Evolutionary conservation across 2,888 invertebrate species (phyloP), one percentile per base, ranked within the genome.

Genomic region (Theodoxus fluviatilis): DNA sequence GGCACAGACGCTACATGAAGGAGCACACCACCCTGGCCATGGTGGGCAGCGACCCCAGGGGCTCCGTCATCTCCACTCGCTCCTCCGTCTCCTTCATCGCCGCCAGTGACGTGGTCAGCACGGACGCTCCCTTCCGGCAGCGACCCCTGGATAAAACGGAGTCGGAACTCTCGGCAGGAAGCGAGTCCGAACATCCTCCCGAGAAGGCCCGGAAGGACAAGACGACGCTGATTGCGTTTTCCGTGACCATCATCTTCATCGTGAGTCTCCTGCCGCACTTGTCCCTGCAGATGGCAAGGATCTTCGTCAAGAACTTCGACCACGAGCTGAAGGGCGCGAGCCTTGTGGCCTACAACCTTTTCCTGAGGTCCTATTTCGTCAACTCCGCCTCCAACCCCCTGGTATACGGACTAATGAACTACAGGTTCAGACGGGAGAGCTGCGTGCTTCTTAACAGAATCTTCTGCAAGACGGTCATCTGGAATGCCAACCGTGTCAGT

Each of bases 361-460:
- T 80, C 69, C 66, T 81, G 0, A 75, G 80, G 71, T 81, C 80
- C 9, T 81, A 77, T 64, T 81, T 80, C 38, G 69, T 81, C 33
- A 82, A 81, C 72, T 77, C 77, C 43, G 74, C 77, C 38, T 73
- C 78, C 9, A 81, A 82, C 70, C 76, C 79, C 15, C 71, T 81
- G 40, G 78, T 82, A 31, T 82, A 82, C 69, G 77, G 80, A 4
- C 73, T 77, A 33, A 73, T 76, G 65, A 80, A 82, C 71, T 43
- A 49, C 0, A 72, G 76, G 28, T 82, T 82, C 67, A 73, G 77
- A 28, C 22, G 4, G 18, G 65, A 74, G 49, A 67, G 69, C 25
- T 64, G 38, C n/a, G 33, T 22, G 40, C 52, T 68, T 38, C 0
- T 69, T 4, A n/a, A n/a, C n/a, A n/a, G n/a, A n/a, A n/a, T n/a